A percentile compares a stretch with the other conserved stretches of the same genome.
These are phyloP conservation scores for Lymantria dispar DNA, from an alignment of 2,888 invertebrate genomes.

Conservation along the genomic window DNA sequence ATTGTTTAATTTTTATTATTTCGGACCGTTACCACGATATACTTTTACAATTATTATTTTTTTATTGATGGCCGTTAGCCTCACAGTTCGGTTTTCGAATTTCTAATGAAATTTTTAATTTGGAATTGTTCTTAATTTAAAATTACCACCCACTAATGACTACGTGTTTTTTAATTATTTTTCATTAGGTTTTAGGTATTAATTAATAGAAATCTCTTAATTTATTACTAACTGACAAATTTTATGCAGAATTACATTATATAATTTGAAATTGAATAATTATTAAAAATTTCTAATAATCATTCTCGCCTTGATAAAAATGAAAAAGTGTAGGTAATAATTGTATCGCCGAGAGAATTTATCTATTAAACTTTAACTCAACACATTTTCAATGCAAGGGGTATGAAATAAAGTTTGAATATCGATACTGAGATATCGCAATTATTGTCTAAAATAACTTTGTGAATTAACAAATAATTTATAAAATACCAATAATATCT, in stretches of 20 bases:
- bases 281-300: too few relatives aligned
- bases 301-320: too few relatives aligned
- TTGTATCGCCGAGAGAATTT: too few relatives aligned
- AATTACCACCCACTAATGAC: conserved; percentile 13
- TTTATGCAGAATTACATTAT: background rate
- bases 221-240: background rate
- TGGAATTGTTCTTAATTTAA: conserved; percentile 22
- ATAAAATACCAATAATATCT: too few relatives aligned
- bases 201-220: conserved; percentile 1
- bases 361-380: too few relatives aligned
- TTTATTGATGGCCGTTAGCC: conserved; percentile 41
- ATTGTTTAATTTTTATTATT: conserved; percentile 55
- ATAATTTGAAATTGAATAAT: background rate
- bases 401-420: too few relatives aligned
- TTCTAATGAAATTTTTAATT: conserved; percentile 24
- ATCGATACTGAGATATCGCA: too few relatives aligned
- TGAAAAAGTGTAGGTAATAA: too few relatives aligned
- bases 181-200: conserved; percentile 1
- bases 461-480: too few relatives aligned
- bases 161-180: conserved; percentile 4
- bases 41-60: conserved; percentile 35
- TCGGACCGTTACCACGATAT: conserved; percentile 42
- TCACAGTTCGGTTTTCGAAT: conserved; percentile 30
- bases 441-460: too few relatives aligned
- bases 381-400: too few relatives aligned